A percentile compares a stretch with the other conserved stretches of the same genome.
phyloP scores from a whole-genome alignment of 2,113 vertebrate species.

The Eurypyga helias region DNA sequence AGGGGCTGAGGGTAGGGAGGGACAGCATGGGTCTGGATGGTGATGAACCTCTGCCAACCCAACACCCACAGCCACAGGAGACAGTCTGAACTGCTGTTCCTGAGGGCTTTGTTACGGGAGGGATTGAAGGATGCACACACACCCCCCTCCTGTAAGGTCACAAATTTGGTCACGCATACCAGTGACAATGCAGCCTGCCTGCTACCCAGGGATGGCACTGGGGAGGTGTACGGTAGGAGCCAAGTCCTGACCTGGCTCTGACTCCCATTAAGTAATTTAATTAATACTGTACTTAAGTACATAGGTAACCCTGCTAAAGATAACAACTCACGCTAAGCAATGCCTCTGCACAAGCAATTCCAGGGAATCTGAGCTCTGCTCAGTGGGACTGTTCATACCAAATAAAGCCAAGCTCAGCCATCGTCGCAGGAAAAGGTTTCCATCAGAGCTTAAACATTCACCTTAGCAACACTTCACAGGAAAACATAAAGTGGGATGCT shows the following conservation, averaged over 20 bases:
- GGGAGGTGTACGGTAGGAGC: background rate
- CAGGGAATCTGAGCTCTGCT: background rate
- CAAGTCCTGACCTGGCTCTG: background rate
- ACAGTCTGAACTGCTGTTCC: accelerated
- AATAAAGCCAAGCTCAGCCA: background rate
- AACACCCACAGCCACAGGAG: accelerated
- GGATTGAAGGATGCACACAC: background rate
- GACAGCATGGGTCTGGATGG: background rate
- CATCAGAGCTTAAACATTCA: background rate
- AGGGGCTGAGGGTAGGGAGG: background rate
- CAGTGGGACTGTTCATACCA: background rate
- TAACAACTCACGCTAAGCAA: background rate
- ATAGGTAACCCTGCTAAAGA: background rate
- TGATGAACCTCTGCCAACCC: accelerated
- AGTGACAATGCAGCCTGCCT: background rate
- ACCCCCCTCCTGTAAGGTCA: accelerated
- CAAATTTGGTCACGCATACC: background rate
- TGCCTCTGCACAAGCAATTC: background rate
- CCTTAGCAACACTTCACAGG: background rate
- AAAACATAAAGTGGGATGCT: background rate
- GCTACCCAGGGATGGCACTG: background rate
- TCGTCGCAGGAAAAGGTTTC: background rate
- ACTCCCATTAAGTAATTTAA: background rate
- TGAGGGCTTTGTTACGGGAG: accelerated
- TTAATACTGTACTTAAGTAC: background rate